These are phyloP conservation scores for Carterocephalus palaemon DNA, from an alignment of 2,888 invertebrate species.

Conservation along the genomic window DNA sequence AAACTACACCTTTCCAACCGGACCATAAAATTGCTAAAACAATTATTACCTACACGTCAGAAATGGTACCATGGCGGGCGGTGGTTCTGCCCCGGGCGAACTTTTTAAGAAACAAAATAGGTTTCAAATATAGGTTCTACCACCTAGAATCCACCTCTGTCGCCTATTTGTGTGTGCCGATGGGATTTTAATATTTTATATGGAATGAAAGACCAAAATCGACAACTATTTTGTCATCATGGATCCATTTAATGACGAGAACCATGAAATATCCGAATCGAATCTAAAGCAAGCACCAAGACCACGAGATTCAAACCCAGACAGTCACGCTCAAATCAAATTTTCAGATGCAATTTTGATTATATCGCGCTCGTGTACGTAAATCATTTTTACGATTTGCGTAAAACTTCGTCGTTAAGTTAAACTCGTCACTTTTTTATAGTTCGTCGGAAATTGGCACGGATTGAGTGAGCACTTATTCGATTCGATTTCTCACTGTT, in stretches of 20 bases:
- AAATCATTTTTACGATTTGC: slow-evolving; percentile 23
- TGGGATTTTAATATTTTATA: too few relatives aligned
- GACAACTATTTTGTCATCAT: too few relatives aligned
- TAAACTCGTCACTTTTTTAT: slow-evolving; percentile 10
- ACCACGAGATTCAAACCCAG: not conserved
- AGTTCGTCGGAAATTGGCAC: slow-evolving; percentile 5
- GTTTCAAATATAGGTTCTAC: too few relatives aligned
- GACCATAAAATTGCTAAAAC: too few relatives aligned
- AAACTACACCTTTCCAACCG: too few relatives aligned
- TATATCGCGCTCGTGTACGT: slow-evolving; percentile 6
- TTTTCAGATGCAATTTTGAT: slow-evolving; percentile 10
- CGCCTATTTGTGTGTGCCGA: too few relatives aligned
- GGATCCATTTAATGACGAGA: too few relatives aligned
- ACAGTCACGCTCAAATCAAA: slow-evolving; percentile 1
- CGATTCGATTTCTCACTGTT: too few relatives aligned
- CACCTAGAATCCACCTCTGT: too few relatives aligned
- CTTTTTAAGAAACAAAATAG: not conserved
- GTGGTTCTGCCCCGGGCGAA: too few relatives aligned
- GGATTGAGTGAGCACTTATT: not conserved
- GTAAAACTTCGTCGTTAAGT: slow-evolving; percentile 15
- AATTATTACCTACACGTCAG: too few relatives aligned
- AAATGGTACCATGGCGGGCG: too few relatives aligned
- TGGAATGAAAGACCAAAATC: not conserved
- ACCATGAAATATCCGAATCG: not conserved
- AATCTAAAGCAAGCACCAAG: not conserved